Evolutionary conservation across 1,140 invertebrate genomes (phyloP).

Genomic region (Schlechtendalia chinensis): DNA sequence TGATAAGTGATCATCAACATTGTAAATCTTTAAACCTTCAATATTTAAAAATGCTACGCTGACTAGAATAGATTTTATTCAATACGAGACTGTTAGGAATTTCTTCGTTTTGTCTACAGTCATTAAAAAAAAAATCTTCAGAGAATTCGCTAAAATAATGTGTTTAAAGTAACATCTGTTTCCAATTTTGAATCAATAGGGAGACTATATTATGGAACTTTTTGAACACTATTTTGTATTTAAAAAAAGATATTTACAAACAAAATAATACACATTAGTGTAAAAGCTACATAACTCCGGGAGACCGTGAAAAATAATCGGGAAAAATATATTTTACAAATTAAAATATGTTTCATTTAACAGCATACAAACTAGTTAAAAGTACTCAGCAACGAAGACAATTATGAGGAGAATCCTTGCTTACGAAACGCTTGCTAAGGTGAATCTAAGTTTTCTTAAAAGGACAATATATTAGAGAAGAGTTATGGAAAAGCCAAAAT

Average conservation of each 20-base stretch:
- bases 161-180: too few relatives aligned
- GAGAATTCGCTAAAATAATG: too few relatives aligned
- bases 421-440: not conserved
- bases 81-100: not conserved
- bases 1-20: not conserved
- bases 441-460: constrained; percentile 29
- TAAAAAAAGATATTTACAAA: too few relatives aligned
- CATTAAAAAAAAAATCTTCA: too few relatives aligned
- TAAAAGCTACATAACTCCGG: too few relatives aligned
- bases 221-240: too few relatives aligned
- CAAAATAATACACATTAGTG: too few relatives aligned
- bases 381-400: not conserved
- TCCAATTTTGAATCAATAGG: too few relatives aligned
- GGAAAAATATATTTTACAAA: too few relatives aligned
- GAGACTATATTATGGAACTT: too few relatives aligned
- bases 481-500: constrained; percentile 20
- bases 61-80: not conserved
- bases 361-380: too few relatives aligned
- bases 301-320: too few relatives aligned
- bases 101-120: not conserved
- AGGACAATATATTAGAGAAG: constrained; percentile 5
- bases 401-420: not conserved
- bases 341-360: not conserved
- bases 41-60: not conserved
- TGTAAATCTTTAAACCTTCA: not conserved